Conservation (phyloP, 2,797 vertebrate species). For the Notolepis coatsorum region DNA sequence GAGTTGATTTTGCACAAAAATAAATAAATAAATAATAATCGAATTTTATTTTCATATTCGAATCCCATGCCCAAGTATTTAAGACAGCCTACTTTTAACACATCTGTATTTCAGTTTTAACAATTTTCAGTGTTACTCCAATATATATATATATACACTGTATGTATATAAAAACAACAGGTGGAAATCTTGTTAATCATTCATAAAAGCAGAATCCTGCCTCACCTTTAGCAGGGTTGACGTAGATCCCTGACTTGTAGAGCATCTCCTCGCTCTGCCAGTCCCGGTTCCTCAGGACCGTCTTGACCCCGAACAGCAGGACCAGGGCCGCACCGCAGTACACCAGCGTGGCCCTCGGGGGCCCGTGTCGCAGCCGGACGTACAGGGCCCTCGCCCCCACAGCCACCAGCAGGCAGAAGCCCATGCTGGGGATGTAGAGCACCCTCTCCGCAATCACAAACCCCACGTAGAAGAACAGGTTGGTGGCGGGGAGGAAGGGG, state of each 20-base stretch:
- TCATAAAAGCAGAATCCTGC: neutral
- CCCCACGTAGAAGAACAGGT: constrained; percentile 98
- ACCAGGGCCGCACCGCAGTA: constrained; percentile 88
- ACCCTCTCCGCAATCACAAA: constrained; percentile 99
- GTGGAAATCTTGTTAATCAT: neutral
- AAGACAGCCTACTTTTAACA: too few species aligned
- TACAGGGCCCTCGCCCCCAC: constrained; percentile 91
- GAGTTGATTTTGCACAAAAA: too few species aligned
- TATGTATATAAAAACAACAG: neutral
- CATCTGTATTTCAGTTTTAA: too few species aligned
- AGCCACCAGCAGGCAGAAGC: constrained; percentile 96
- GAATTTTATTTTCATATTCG: too few species aligned
- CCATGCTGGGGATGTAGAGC: constrained; percentile 99
- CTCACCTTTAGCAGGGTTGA: constrained; percentile 99
- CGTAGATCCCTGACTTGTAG: constrained; percentile 98
- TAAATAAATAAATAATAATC: too few species aligned
- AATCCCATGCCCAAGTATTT: too few species aligned
- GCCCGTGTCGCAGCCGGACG: constrained; percentile 84
- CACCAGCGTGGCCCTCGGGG: constrained; percentile 88
- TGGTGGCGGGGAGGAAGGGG: constrained; percentile 96
- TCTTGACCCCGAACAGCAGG: constrained; percentile 92
- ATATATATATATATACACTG: too few species aligned
- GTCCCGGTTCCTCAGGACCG: constrained; percentile 93
- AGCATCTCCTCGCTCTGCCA: constrained; percentile 99
- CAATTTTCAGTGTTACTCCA: too few species aligned